These are phyloP conservation scores for Papilio polyxenes DNA, from an alignment of 1,140 invertebrate species.

Conservation along the genomic window DNA sequence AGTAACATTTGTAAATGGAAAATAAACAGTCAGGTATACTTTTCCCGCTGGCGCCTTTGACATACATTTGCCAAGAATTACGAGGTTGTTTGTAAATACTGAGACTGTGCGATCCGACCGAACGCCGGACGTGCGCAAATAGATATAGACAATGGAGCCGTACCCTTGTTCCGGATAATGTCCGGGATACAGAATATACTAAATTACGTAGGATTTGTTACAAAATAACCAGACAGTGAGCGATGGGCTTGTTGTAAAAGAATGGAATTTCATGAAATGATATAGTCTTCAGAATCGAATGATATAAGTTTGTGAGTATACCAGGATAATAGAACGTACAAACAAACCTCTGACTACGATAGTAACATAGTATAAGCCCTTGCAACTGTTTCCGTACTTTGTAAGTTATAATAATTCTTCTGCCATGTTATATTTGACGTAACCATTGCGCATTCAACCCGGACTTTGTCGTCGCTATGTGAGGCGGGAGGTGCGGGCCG, in stretches of 20 bases:
- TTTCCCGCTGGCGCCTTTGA: background rate
- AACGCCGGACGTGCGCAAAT: background rate
- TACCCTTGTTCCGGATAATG: background rate
- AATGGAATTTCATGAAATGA: no score
- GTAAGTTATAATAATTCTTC: background rate
- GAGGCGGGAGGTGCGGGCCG: background rate
- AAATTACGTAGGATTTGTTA: background rate
- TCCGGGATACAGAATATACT: background rate
- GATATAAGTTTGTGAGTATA: background rate
- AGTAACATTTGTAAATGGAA: no score
- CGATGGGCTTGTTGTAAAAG: no score
- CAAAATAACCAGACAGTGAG: no score
- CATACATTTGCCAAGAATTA: background rate
- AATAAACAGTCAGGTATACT: no score
- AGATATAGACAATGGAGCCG: background rate
- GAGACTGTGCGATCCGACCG: background rate
- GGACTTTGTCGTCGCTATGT: background rate
- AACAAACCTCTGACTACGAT: background rate
- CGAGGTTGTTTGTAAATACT: conserved; percentile 8
- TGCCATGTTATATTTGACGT: background rate
- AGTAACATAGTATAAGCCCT: background rate
- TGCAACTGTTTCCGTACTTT: background rate
- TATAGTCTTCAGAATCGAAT: background rate
- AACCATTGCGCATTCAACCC: background rate
- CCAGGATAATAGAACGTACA: background rate